Base-by-base conservation (phyloP, 2,888 invertebrate species). In the Andrena chrysosceles region DNA sequence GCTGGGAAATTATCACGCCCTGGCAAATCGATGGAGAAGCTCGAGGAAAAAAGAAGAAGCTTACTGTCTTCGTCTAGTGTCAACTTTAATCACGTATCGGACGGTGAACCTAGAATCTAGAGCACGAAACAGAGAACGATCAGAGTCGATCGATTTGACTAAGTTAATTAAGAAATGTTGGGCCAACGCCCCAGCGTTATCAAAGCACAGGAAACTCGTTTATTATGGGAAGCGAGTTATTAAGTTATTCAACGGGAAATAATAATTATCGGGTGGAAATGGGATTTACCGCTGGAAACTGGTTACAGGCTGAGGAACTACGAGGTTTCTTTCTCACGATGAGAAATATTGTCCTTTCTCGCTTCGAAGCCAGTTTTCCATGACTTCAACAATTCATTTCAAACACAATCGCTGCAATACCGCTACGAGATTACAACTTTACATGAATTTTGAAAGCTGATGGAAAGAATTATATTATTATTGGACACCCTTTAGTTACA, bases 261-360 rank as follows among this genome's bases (percentile, higher is more conserved):
- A 48, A 70, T 59, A 64, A 63, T 71, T 64, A 77, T 59, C 70
- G n/a, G n/a, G 26, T 56, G 64, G 64, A 77, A 66, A 77, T 71
- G 33, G 63, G 49, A 64, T 71, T 42, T 70, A 71, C 35, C 67
- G 33, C 13, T 64, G 59, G 48, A 48, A 59, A 60, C 75, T 68
- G 75, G 68, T 68, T 52, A 10, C 68, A 16, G 35, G 60, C 23
- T 16, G 49, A 49, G 67, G 59, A 33, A 60, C 49, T 49, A 2
- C 49, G 13, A 23, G 63, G 26, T 42, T 64, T 52, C 16, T n/a
- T 35, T 23, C n/a, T 16, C 42, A 35, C 59, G 23, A 4, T 20
- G 29, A 2, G 60, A 56, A 56, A 70, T 31, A 60, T 60, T 60
- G 20, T 20, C 6, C 20, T 54, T 63, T 48, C 33, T 33, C 48